Evolutionary conservation across 2,113 vertebrate species (phyloP).

Genomic region (Beaufortia kweichowensis): DNA sequence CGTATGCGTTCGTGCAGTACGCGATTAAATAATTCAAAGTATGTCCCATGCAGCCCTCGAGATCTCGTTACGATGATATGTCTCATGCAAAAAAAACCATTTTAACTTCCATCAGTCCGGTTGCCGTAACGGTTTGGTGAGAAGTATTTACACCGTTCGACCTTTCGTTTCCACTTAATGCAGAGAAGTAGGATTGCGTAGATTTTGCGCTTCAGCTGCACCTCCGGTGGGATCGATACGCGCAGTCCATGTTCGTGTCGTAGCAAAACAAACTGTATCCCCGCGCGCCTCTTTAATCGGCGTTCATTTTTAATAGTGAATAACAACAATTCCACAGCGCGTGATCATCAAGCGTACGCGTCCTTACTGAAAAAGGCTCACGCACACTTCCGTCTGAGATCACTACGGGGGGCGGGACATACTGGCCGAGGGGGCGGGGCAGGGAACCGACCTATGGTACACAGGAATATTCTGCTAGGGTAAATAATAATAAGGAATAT

Average conservation of each 20-base stretch:
- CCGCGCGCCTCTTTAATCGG: neutral
- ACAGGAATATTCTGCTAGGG: too few species aligned
- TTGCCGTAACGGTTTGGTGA: neutral
- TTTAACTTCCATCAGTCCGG: slow-evolving; percentile 23
- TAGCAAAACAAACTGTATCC: slow-evolving; percentile 10
- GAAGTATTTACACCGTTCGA: slow-evolving; percentile 2
- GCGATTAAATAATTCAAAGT: slow-evolving; percentile 56
- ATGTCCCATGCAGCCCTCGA: slow-evolving; percentile 76
- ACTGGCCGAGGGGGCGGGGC: slow-evolving; percentile 58
- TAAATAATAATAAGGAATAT: too few species aligned
- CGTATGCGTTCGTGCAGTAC: slow-evolving; percentile 10
- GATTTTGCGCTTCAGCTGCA: slow-evolving; percentile 41
- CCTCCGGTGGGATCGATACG: neutral
- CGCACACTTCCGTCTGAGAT: slow-evolving; percentile 77
- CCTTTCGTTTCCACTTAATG: neutral
- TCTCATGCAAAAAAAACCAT: slow-evolving; percentile 18
- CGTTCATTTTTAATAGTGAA: slow-evolving; percentile 22
- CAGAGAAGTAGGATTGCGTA: neutral
- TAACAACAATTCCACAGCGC: slow-evolving; percentile 62
- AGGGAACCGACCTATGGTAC: slow-evolving; percentile 22
- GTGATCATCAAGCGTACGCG: slow-evolving; percentile 67
- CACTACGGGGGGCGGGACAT: slow-evolving; percentile 62
- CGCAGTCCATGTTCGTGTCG: slow-evolving; percentile 25
- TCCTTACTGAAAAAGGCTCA: slow-evolving; percentile 76
- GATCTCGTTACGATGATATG: slow-evolving; percentile 51